A percentile compares a stretch with the other conserved stretches of the same genome.
phyloP scores from a whole-genome alignment of 2,113 vertebrate species.

The Herpetotheres cachinnans region DNA sequence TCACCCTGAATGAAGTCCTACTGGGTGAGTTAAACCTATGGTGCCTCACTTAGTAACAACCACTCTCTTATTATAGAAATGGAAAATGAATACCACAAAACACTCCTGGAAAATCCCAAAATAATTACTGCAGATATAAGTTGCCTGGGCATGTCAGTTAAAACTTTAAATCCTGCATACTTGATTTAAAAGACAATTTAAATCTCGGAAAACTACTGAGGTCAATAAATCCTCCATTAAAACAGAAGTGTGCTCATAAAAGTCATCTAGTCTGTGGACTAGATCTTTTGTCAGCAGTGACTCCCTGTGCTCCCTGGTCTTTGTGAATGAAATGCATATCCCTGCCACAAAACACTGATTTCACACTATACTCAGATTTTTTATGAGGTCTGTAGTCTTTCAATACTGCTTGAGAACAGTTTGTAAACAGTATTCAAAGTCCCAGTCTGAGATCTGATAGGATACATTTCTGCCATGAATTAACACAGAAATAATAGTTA shows the following conservation, averaged over 20 bases:
- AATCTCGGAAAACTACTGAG: not conserved
- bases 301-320: not conserved
- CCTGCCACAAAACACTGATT: not conserved
- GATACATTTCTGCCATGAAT: not conserved
- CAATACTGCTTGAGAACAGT: not conserved
- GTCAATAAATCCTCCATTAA: not conserved
- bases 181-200: constrained; percentile 12
- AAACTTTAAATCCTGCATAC: not conserved
- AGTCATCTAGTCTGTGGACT: not conserved
- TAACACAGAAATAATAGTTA: not conserved
- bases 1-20: not conserved
- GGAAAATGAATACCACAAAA: not conserved
- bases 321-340: not conserved
- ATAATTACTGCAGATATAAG: not conserved
- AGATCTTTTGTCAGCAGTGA: not conserved
- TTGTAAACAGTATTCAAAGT: not conserved
- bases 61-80: not conserved
- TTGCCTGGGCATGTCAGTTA: constrained; percentile 3
- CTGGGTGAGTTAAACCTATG: not conserved
- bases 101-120: not conserved
- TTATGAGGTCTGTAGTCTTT: not conserved
- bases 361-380: not conserved
- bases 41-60: not conserved
- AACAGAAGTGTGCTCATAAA: not conserved
- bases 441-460: not conserved